phyloP scores from a whole-genome alignment of 2,113 vertebrate species.

The Echinops telfairi region DNA sequence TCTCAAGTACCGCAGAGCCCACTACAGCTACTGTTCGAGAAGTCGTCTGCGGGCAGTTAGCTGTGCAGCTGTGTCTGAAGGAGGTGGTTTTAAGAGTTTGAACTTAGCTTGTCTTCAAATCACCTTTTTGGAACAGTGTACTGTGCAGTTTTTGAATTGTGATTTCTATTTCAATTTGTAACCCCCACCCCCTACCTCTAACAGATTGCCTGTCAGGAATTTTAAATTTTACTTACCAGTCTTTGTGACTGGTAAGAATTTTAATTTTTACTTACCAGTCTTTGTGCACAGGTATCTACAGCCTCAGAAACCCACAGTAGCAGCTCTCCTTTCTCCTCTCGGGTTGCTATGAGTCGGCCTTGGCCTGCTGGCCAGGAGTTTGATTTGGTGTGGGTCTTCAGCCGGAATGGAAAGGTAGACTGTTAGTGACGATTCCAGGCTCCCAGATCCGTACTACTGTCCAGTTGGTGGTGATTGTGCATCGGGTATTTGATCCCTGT shows the following conservation, averaged over 20 bases:
- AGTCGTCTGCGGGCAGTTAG: neutral
- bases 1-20: neutral
- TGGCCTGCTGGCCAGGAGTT: no score
- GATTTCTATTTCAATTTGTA: neutral
- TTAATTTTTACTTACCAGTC: neutral
- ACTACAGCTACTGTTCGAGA: neutral
- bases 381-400: neutral
- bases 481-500: neutral
- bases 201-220: neutral
- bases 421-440: neutral
- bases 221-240: neutral
- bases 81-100: neutral
- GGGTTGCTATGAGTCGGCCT: no score
- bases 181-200: no score
- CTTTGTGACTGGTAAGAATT: neutral
- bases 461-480: neutral
- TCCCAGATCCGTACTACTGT: neutral
- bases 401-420: neutral
- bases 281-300: neutral
- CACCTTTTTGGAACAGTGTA: neutral
- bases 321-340: no score
- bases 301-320: no score
- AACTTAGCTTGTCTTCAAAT: neutral
- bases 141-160: neutral
- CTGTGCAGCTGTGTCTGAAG: neutral